Evolutionary conservation across 2,888 invertebrate species (phyloP).

Genomic region (Mythimna loreyi): DNA sequence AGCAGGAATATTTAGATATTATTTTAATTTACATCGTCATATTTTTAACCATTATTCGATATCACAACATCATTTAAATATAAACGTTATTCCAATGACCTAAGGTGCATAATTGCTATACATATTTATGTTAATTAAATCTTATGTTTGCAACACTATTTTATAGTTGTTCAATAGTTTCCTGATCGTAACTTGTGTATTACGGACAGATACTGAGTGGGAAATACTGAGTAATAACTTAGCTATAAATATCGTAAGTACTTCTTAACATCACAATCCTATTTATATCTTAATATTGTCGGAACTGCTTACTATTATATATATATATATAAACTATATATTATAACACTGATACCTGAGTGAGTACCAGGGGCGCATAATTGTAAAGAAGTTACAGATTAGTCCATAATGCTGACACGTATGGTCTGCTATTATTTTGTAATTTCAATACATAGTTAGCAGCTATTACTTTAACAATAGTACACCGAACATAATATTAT

Average conservation of each 20-base stretch:
- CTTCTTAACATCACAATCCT: slow-evolving; percentile 35
- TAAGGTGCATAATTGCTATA: background rate
- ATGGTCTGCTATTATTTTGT: background rate
- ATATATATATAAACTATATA: too few relatives aligned
- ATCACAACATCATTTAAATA: background rate
- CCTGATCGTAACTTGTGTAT: slow-evolving; percentile 42
- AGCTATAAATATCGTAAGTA: slow-evolving; percentile 27
- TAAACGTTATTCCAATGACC: background rate
- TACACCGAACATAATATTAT: background rate
- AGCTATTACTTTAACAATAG: background rate
- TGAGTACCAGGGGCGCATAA: slow-evolving; percentile 40
- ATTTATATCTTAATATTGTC: slow-evolving; percentile 27
- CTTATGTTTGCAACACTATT: slow-evolving; percentile 11
- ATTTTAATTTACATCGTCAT: slow-evolving; percentile 1
- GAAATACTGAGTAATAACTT: slow-evolving; percentile 23
- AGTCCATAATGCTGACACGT: background rate
- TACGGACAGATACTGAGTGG: slow-evolving; percentile 19
- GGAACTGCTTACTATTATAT: slow-evolving; percentile 13
- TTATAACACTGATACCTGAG: slow-evolving; percentile 18
- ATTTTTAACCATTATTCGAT: background rate
- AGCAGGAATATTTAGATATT: background rate
- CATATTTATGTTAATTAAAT: slow-evolving; percentile 9
- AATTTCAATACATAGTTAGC: background rate
- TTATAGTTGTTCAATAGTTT: slow-evolving; percentile 34
- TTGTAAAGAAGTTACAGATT: slow-evolving; percentile 9